Base-by-base conservation (phyloP, 2,797 vertebrate genomes). In the Coilia nasus region DNA sequence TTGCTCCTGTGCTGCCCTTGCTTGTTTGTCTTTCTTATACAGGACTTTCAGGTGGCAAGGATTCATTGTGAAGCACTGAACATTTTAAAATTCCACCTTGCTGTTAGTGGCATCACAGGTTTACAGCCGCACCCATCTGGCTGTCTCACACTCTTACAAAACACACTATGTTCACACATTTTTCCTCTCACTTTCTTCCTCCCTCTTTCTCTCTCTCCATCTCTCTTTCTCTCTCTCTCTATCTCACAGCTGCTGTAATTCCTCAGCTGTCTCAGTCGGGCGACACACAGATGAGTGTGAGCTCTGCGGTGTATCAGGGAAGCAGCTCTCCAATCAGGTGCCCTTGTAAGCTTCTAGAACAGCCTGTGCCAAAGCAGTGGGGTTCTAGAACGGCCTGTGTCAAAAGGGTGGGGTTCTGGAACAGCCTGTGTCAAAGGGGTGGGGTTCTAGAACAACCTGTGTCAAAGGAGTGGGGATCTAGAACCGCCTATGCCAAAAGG, bases 151-250 rank as follows among this genome's bases (percentile, higher is more conserved):
- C 71, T 78, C 31, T 41, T 35, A 2, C 35, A 44, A 44, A 35
- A 78, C 35, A 44, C 17, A 1, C 15, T 21, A 10, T 44, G 31
- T 44, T 78, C 17, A 21, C 71, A 78, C 50, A 23, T 19, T 47
- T 54, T 10, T 19, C 82, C 80, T 50, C 57, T 82, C 57, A 19
- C 59, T 78, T 78, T n/a, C 67, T 80, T n/a, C 15, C 50, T 83
- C 64, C 83, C 46, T 81, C 23, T 81, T n/a, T 84, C 75, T 25
- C 41, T 50, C 47, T 56, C 14, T 25, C 21, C 3, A 10, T 71
- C 25, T 71, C 64, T 15, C 25, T 15, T 6, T 71, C 25, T 31
- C 28, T 31, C 2, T 78, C 6, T 78, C 31, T 19, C 15, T 78
- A 2, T 78, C 71, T 41, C 35, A 35, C 28, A 31, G 64, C 64